phyloP scores from a whole-genome alignment of 2,113 vertebrate genomes.

The Atlantisia rogersi region DNA sequence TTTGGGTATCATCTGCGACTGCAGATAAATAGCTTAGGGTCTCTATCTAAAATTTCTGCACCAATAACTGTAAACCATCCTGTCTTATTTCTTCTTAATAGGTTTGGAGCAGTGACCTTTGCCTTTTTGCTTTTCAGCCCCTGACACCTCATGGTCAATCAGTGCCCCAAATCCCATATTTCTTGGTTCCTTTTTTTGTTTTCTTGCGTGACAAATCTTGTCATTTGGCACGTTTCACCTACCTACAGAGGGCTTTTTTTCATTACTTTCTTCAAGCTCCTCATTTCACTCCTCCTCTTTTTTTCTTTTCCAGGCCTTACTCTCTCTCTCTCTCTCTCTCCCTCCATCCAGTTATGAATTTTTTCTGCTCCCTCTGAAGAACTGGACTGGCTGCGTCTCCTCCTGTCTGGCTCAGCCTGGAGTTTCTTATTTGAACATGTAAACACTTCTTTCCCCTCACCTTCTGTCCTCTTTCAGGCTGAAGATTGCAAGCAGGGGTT shows the following conservation, averaged over 20 bases:
- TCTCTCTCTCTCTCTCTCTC: neutral
- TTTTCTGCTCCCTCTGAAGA: neutral
- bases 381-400: neutral
- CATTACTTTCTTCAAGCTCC: neutral
- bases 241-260: neutral
- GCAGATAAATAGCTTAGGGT: neutral
- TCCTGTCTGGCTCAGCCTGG: neutral
- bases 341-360: neutral
- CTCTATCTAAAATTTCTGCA: neutral
- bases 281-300: neutral
- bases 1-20: neutral
- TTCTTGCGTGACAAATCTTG: neutral
- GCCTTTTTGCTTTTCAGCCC: neutral
- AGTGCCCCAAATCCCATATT: neutral
- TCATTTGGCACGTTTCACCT: neutral
- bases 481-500: neutral
- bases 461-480: neutral
- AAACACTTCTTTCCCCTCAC: neutral
- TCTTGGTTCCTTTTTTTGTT: neutral
- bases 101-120: neutral
- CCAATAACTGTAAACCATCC: neutral
- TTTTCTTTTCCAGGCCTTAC: neutral
- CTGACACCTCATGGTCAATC: neutral
- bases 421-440: neutral
- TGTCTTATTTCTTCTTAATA: neutral